phyloP scores from a whole-genome alignment of 2,888 invertebrate genomes.

The Prosapia bicincta region DNA sequence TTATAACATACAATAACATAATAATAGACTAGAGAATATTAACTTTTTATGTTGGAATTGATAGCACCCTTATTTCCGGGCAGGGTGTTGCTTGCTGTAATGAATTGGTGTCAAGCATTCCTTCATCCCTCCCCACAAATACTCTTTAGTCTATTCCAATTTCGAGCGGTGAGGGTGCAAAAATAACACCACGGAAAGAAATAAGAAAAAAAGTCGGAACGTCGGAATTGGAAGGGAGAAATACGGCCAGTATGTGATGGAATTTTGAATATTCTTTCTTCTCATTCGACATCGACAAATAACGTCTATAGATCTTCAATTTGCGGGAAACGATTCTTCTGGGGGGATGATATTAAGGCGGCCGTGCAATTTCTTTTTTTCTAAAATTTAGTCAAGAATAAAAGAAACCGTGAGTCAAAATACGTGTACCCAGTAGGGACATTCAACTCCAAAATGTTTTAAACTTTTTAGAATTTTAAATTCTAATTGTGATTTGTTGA shows the following conservation, averaged over 20 bases:
- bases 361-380: too few relatives aligned
- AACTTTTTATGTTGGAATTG: too few relatives aligned
- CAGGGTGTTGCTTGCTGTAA: not conserved
- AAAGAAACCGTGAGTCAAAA: too few relatives aligned
- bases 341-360: too few relatives aligned
- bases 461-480: too few relatives aligned
- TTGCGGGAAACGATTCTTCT: conserved; percentile 12
- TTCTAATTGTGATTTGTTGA: too few relatives aligned
- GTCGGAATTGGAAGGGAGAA: conserved; percentile 22
- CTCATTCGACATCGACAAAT: conserved; percentile 32
- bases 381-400: too few relatives aligned
- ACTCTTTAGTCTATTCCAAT: conserved; percentile 14
- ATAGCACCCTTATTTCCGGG: not conserved
- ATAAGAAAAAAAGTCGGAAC: not conserved
- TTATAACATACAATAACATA: too few relatives aligned
- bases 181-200: not conserved
- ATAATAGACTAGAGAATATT: too few relatives aligned
- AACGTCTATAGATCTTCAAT: conserved; percentile 24
- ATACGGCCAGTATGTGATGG: conserved; percentile 32
- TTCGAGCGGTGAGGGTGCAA: conserved; percentile 8
- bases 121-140: not conserved
- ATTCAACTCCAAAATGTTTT: too few relatives aligned
- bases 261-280: conserved; percentile 34
- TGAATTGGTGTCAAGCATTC: not conserved
- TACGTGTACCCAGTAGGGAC: too few relatives aligned